Percentiles rank a stretch among this genome's conserved stretches.
Conservation (phyloP, 2,797 vertebrate genomes). For the Paedocypris micromegethes region DNA sequence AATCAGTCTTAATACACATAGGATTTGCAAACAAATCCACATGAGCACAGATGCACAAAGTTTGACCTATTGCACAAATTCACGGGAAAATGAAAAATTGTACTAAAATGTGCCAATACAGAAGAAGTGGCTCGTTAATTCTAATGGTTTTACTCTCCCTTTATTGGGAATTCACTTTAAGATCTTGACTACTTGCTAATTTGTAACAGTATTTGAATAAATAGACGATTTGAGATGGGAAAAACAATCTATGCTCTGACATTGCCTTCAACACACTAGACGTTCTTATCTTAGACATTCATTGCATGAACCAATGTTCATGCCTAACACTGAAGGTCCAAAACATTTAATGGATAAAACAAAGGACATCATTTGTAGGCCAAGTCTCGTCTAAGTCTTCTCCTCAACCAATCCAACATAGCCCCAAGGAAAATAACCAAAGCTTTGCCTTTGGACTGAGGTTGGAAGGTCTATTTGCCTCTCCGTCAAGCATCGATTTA, state of each 20-base stretch:
- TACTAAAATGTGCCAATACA: too few relatives aligned
- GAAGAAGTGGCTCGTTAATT: slow-evolving; percentile 23
- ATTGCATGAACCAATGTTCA: slow-evolving; percentile 31
- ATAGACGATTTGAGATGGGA: too few relatives aligned
- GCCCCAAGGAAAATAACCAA: slow-evolving; percentile 61
- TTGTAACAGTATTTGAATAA: background rate
- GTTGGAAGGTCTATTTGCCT: slow-evolving; percentile 71
- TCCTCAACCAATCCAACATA: slow-evolving; percentile 69
- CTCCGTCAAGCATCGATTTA: slow-evolving; percentile 72
- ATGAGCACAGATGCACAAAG: background rate
- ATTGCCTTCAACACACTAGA: slow-evolving; percentile 20
- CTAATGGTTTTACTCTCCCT: slow-evolving; percentile 35
- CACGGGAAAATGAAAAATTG: too few relatives aligned
- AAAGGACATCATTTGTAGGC: slow-evolving; percentile 75
- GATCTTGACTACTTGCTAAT: background rate
- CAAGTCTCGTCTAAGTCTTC: slow-evolving; percentile 65
- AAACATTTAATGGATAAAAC: slow-evolving; percentile 65
- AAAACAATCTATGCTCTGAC: background rate
- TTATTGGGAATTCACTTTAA: slow-evolving; percentile 22
- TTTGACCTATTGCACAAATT: slow-evolving; percentile 21
- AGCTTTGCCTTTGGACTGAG: slow-evolving; percentile 56
- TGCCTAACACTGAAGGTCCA: slow-evolving; percentile 47
- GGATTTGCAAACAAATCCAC: background rate
- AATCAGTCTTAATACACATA: background rate
- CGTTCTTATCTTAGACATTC: background rate